Evolutionary conservation across 2,113 vertebrate species (phyloP).

Genomic region (Nyctibius bracteatus): DNA sequence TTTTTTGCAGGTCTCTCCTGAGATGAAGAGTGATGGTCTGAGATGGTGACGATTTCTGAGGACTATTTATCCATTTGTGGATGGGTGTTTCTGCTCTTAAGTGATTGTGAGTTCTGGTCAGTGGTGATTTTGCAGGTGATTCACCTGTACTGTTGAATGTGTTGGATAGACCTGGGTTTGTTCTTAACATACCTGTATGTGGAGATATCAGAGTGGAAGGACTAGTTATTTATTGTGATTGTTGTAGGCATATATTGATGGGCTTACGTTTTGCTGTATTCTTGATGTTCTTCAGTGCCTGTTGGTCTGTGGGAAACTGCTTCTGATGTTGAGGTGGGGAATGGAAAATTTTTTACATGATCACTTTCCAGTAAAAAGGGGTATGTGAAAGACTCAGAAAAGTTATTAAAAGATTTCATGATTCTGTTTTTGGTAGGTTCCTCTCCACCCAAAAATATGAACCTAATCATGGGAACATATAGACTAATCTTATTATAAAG

Average conservation of each 20-base stretch:
- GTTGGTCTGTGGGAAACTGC: background rate
- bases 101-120: background rate
- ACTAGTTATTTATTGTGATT: background rate
- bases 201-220: background rate
- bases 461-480: background rate
- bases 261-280: background rate
- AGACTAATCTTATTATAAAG: background rate
- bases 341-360: background rate
- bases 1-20: background rate
- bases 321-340: background rate
- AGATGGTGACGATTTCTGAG: background rate
- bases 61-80: background rate
- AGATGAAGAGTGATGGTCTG: background rate
- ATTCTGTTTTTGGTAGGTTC: background rate
- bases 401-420: background rate
- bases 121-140: background rate
- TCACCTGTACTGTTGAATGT: background rate
- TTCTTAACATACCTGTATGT: background rate
- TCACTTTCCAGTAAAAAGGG: background rate
- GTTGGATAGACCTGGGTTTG: background rate
- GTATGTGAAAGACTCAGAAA: background rate
- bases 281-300: background rate
- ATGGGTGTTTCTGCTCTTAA: background rate
- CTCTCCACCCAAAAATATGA: background rate
- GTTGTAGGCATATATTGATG: background rate